Evolutionary conservation across 1,140 invertebrate genomes (phyloP).

Genomic region (Campoletis sonorensis): DNA sequence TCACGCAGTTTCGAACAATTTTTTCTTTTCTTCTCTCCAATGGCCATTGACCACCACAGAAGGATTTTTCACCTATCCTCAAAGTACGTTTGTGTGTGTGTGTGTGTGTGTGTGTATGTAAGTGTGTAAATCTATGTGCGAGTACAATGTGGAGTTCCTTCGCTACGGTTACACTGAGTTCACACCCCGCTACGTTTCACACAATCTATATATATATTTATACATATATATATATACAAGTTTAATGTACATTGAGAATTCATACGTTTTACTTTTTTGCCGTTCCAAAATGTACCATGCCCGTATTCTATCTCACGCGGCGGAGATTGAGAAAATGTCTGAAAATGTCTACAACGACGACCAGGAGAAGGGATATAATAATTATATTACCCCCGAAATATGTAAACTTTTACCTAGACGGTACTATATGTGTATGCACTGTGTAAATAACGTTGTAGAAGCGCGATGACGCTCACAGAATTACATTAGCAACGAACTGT

Average conservation of each 20-base stretch:
- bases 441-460: too few species aligned
- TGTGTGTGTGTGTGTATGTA: background rate
- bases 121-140: background rate
- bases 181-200: constrained; percentile 35
- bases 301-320: too few species aligned
- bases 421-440: too few species aligned
- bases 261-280: background rate
- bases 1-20: constrained; percentile 28
- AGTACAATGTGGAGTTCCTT: background rate
- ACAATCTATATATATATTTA: background rate
- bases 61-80: constrained; percentile 48
- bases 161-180: constrained; percentile 20
- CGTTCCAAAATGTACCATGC: too few species aligned
- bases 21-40: constrained; percentile 47
- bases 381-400: too few species aligned
- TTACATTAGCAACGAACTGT: too few species aligned
- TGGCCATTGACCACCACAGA: constrained; percentile 51
- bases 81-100: background rate
- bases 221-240: background rate
- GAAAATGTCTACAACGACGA: too few species aligned
- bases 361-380: too few species aligned
- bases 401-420: too few species aligned
- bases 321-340: too few species aligned
- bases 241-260: background rate
- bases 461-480: too few species aligned